These are phyloP conservation scores for Drosophila maculinotata DNA, from an alignment of 2,888 invertebrate species.

Conservation along the genomic window DNA sequence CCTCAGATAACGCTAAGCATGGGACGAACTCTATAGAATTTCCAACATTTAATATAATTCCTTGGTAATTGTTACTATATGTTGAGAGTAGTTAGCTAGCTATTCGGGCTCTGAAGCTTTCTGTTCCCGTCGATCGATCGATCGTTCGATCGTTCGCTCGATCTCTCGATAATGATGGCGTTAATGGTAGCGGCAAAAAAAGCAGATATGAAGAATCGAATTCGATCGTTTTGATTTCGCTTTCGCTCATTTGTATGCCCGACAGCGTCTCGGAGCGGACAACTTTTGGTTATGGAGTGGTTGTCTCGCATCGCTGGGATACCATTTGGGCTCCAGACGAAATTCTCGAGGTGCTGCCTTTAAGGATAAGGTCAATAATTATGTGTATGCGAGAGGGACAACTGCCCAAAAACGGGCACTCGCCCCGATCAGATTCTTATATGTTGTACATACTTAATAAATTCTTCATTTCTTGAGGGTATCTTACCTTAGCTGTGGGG, in stretches of 20 bases:
- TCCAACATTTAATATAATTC: no score
- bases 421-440: slow-evolving; percentile 29
- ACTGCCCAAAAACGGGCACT: slow-evolving; percentile 28
- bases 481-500: neutral
- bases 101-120: slow-evolving; percentile 4
- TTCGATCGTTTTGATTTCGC: slow-evolving; percentile 37
- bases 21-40: slow-evolving; percentile 2
- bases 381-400: slow-evolving; percentile 8
- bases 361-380: slow-evolving; percentile 23
- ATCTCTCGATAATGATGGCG: slow-evolving; percentile 62
- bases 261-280: slow-evolving; percentile 9
- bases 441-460: slow-evolving; percentile 10
- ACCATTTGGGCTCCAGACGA: slow-evolving; percentile 1
- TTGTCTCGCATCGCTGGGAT: slow-evolving; percentile 24
- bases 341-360: slow-evolving; percentile 12
- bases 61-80: neutral
- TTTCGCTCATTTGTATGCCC: slow-evolving; percentile 60
- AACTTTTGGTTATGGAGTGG: slow-evolving; percentile 18
- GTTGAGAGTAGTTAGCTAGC: no score
- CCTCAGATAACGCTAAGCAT: slow-evolving; percentile 41
- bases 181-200: slow-evolving; percentile 38
- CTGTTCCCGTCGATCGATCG: slow-evolving; percentile 8
- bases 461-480: slow-evolving; percentile 20
- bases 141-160: slow-evolving; percentile 1
- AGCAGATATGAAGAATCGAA: neutral